These are phyloP conservation scores for Ylistrum balloti DNA, from an alignment of 1,140 invertebrate genomes.

Conservation along the genomic window DNA sequence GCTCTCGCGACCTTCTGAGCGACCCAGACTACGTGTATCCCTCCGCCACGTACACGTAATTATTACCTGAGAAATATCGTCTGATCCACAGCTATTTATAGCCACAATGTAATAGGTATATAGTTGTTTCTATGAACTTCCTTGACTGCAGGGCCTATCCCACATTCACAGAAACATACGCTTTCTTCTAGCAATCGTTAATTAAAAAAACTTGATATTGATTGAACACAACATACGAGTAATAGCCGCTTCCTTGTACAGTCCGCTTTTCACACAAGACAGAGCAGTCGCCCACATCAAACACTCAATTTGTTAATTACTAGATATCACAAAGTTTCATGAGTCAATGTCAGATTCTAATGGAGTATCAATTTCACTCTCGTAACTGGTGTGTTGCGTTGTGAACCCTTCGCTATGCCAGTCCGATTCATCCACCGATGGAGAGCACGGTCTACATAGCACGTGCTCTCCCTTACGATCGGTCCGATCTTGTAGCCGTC, in stretches of 20 bases:
- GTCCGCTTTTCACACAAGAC: background rate
- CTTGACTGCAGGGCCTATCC: background rate
- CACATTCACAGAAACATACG: background rate
- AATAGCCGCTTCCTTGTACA: too few relatives aligned
- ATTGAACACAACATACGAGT: too few relatives aligned
- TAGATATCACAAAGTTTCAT: background rate
- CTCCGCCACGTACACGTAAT: background rate
- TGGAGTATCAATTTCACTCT: conserved; percentile 48
- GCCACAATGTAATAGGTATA: background rate
- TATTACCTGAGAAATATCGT: conserved; percentile 32
- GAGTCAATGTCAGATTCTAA: conserved; percentile 8
- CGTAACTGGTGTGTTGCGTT: conserved; percentile 43
- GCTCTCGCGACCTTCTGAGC: background rate
- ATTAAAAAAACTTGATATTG: too few relatives aligned
- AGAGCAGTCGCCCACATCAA: background rate
- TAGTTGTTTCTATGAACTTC: background rate
- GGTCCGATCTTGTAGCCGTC: conserved; percentile 54
- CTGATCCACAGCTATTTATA: background rate
- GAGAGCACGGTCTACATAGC: background rate
- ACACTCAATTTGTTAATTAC: conserved; percentile 27
- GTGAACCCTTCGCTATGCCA: background rate
- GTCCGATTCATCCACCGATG: background rate
- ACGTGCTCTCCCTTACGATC: conserved; percentile 8
- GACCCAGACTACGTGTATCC: conserved; percentile 18
- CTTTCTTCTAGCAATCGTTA: too few relatives aligned